Conservation (phyloP, 2,888 invertebrate genomes). For the Pimpla rufipes region DNA sequence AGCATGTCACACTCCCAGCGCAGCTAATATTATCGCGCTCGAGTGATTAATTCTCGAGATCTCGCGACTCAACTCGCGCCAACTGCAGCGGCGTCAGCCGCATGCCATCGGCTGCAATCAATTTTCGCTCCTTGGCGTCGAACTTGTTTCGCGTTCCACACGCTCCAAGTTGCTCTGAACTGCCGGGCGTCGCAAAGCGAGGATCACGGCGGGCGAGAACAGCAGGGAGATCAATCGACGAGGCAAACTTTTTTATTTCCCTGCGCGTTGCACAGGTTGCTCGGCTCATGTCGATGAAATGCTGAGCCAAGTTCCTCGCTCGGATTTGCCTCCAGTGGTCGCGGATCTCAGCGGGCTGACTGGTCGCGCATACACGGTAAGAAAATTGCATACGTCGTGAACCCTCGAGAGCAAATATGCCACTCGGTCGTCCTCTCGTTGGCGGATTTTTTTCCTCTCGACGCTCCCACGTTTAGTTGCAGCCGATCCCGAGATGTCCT, state of each 20-base stretch:
- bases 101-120: not conserved
- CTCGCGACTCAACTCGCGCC: not conserved
- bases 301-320: not conserved
- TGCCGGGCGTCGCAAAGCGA: not conserved
- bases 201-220: not conserved
- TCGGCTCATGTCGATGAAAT: not conserved
- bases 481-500: not conserved
- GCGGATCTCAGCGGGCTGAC: not conserved
- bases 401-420: not conserved
- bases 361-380: not conserved
- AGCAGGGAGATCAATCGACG: not conserved
- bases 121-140: not conserved
- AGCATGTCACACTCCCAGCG: not conserved
- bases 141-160: not conserved
- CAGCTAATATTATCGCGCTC: not conserved
- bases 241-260: not conserved
- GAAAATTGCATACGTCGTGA: not conserved
- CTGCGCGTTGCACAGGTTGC: not conserved
- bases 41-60: not conserved
- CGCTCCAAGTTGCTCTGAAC: not conserved
- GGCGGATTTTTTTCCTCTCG: no score
- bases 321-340: not conserved
- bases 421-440: not conserved
- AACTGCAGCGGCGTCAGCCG: not conserved
- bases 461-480: not conserved